These are phyloP conservation scores for Palaemon carinicauda DNA, from an alignment of 1,140 invertebrate species.

Conservation along the genomic window DNA sequence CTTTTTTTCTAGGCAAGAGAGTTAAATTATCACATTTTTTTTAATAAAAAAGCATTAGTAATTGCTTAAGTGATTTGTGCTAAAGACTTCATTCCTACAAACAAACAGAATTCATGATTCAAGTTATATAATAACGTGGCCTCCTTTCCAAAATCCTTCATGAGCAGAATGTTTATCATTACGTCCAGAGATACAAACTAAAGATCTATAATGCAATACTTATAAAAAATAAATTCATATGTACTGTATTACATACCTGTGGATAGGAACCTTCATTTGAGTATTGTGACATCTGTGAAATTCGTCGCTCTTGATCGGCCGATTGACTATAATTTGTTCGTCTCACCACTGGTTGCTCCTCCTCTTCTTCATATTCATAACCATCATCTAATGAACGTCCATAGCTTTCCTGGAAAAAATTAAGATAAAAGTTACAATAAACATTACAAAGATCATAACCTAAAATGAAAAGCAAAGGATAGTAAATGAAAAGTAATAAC, in stretches of 20 bases:
- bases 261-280: conserved; percentile 25
- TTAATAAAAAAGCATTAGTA: too few species aligned
- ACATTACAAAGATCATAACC: too few species aligned
- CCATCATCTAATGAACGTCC: conserved; percentile 41
- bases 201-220: not conserved
- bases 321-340: conserved; percentile 9
- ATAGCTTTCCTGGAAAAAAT: conserved; percentile 38
- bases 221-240: not conserved
- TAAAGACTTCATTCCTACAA: too few species aligned
- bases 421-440: not conserved
- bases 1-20: too few species aligned
- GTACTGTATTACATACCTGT: not conserved
- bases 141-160: not conserved
- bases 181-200: not conserved
- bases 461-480: too few species aligned
- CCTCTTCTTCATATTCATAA: conserved; percentile 38
- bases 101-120: too few species aligned
- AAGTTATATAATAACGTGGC: too few species aligned
- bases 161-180: too few species aligned
- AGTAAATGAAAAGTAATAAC: too few species aligned
- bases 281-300: conserved; percentile 24
- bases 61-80: too few species aligned
- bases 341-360: conserved; percentile 15
- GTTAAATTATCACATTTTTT: too few species aligned
- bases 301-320: conserved; percentile 6